Evolutionary conservation across 30 jellyfish, hydroid and myxozoan species (phyloP), one percentile per base, ranked within the genome.

Genomic region (Rhopilema esculentum): DNA sequence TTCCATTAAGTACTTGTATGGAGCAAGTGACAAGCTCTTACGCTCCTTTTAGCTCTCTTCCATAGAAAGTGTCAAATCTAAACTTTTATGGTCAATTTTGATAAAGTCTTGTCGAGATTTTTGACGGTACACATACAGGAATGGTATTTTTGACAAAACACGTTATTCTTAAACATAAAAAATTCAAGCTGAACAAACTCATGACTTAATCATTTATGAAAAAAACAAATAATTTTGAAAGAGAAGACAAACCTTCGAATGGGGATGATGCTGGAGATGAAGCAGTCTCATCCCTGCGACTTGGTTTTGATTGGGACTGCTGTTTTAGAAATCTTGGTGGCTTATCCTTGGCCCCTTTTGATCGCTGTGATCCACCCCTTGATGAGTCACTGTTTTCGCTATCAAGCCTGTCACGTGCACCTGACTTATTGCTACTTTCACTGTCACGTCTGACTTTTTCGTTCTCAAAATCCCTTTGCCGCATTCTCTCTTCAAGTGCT

Each of bases 261-360:
- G 89, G 70, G 16, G 93, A 75, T 72, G 95, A 57, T 20, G 95
- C 49, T 7, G 82, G 50, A 19, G 82, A 52, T 24, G 80, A 75
- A 15, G 85, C 86, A 26, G 77, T 29, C 7, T 77, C 86, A 26
- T 57, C 82, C 50, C 71, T 53, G 75, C 82, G 65, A 9, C 66
- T 61, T 6, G 86, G 82, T 28, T 87, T 87, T 27, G 90, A 16
- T 65, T 52, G 72, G 8, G 96, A 76, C 19, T 77, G 88, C 81
- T 93, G 96, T 84, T 89, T 75, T 50, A 79, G 57, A 61, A 93
- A 93, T 19, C 98, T 65, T 26, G 98, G 98, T 21, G 98, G 98
- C 69, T 69, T 75, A 49, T 93, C 98, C 19, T 93, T 81, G 24
- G 72, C 27, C 9, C 86, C 51, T 72, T 89, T 89, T 0, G 84